Conservation (phyloP, 2,797 vertebrate genomes). For the Varecia variegata region DNA sequence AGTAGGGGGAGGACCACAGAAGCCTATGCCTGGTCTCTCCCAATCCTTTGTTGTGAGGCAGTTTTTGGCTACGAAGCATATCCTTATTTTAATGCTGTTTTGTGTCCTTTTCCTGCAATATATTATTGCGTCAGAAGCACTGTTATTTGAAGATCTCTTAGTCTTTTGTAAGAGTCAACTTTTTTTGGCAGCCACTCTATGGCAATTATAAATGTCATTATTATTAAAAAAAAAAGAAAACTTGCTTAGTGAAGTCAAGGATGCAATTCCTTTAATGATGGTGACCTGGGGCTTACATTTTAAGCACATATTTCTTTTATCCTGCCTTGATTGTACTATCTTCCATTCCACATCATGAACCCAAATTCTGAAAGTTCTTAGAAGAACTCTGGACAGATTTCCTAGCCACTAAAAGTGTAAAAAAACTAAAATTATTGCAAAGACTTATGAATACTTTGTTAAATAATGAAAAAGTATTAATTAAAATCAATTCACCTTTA, state of each 20-base stretch:
- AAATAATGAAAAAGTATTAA: not conserved
- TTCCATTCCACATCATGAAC: not conserved
- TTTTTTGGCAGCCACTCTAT: not conserved
- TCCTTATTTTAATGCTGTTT: not conserved
- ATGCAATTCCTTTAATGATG: not conserved
- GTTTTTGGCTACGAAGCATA: not conserved
- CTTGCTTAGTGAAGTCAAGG: not conserved
- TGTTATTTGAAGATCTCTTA: not conserved
- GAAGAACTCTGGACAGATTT: not conserved
- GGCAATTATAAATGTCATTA: not conserved
- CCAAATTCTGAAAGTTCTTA: not conserved
- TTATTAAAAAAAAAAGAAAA: not conserved
- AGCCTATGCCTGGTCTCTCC: not conserved
- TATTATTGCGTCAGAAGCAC: not conserved
- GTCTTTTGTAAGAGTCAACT: not conserved
- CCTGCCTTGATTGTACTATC: not conserved
- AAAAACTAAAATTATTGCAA: not conserved
- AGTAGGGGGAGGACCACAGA: not conserved
- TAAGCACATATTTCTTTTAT: not conserved
- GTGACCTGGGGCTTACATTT: not conserved
- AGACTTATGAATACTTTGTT: not conserved
- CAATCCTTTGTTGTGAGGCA: not conserved
- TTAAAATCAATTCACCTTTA: constrained; percentile 3
- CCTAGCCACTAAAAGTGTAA: not conserved
- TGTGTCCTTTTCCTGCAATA: not conserved